phyloP scores from a whole-genome alignment of 53 echinoderm and acorn worm genomes.

The Crossaster papposus region DNA sequence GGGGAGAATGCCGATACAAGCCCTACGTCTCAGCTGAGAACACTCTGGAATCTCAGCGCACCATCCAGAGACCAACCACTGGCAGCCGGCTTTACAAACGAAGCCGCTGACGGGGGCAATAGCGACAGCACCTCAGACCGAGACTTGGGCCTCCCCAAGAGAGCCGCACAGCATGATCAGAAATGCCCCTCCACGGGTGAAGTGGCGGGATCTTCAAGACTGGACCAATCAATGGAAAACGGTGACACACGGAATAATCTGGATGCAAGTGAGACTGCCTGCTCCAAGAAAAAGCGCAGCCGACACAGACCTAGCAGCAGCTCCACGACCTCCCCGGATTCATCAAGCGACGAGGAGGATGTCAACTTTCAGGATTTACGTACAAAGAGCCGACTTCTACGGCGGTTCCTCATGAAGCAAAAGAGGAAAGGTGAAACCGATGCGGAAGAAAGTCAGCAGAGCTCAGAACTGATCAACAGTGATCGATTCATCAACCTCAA shows the following conservation, averaged over 20 bases:
- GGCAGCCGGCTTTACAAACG: not conserved
- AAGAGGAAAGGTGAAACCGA: constrained; percentile 35
- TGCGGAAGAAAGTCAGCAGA: constrained; percentile 1
- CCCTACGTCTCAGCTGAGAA: constrained; percentile 41
- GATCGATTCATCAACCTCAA: constrained; percentile 63
- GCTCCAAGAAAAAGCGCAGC: constrained; percentile 40
- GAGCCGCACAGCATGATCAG: not conserved
- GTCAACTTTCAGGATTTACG: constrained; percentile 31
- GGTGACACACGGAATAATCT: not conserved
- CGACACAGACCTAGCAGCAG: constrained; percentile 32
- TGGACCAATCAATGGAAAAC: not conserved
- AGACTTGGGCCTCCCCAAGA: not conserved
- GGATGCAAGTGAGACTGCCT: constrained; percentile 5
- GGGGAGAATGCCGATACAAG: constrained; percentile 16
- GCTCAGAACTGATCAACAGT: constrained; percentile 8
- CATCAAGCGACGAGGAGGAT: constrained; percentile 46
- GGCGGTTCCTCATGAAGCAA: constrained; percentile 36
- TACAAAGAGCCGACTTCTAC: constrained; percentile 35
- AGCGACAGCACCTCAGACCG: not conserved
- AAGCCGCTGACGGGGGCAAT: not conserved
- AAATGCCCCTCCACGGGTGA: not conserved
- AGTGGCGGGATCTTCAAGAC: constrained; percentile 14
- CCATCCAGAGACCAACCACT: not conserved
- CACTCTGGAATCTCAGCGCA: constrained; percentile 29
- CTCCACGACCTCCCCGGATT: constrained; percentile 53